Evolutionary conservation across 1,140 invertebrate genomes (phyloP).

Genomic region (Bombus pyrosoma): DNA sequence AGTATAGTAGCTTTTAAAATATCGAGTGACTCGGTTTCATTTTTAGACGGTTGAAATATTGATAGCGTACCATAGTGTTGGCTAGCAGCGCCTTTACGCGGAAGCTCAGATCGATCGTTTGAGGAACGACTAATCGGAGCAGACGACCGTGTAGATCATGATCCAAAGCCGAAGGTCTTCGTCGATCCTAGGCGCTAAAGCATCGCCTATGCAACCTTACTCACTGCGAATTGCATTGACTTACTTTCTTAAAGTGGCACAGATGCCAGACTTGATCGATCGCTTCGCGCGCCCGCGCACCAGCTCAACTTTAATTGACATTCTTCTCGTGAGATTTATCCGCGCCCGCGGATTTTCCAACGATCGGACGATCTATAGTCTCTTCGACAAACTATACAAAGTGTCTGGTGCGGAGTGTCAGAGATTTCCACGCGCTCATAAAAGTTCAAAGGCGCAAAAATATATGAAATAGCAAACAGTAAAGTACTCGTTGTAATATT

Average conservation of each 20-base stretch:
- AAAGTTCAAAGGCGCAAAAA: too few relatives aligned
- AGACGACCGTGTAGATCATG: constrained; percentile 30
- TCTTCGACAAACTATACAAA: background rate
- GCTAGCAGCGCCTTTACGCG: constrained; percentile 8
- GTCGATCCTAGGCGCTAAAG: constrained; percentile 15
- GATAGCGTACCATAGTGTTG: too few relatives aligned
- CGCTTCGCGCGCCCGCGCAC: constrained; percentile 47
- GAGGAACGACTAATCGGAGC: background rate
- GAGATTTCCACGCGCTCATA: too few relatives aligned
- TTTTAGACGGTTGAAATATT: too few relatives aligned
- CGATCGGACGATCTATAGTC: background rate
- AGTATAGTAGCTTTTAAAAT: too few relatives aligned
- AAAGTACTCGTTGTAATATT: too few relatives aligned
- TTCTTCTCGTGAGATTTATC: constrained; percentile 27
- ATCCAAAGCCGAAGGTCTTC: constrained; percentile 54
- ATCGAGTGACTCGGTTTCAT: too few relatives aligned
- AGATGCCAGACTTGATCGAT: constrained; percentile 65
- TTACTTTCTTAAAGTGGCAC: constrained; percentile 76
- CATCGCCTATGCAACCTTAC: constrained; percentile 64
- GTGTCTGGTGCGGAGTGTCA: background rate
- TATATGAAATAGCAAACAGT: too few relatives aligned
- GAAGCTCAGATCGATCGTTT: constrained; percentile 31
- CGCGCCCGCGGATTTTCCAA: background rate
- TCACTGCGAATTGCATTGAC: constrained; percentile 74
- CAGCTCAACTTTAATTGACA: constrained; percentile 20